Evolutionary conservation across 2,888 invertebrate genomes (phyloP).

Genomic region (Drosophila algonquin): DNA sequence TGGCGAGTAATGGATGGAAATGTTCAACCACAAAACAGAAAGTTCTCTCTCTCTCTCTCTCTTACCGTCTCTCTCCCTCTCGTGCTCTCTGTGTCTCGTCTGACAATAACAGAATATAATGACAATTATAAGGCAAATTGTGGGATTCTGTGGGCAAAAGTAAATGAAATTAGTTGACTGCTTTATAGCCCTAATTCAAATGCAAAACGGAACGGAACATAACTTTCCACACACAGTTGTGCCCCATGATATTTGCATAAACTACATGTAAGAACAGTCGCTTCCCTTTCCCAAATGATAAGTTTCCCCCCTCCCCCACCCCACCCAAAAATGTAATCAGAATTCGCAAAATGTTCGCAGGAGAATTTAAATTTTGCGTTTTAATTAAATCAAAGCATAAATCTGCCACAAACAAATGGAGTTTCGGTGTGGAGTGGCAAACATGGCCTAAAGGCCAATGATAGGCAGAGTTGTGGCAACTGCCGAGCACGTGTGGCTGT

Average conservation of each 20-base stretch:
- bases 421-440: not conserved
- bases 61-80: too few species aligned
- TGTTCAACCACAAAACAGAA: conserved; percentile 42
- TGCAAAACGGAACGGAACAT: conserved; percentile 17
- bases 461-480: not conserved
- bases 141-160: conserved; percentile 12
- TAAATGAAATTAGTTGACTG: conserved; percentile 60
- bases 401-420: conserved; percentile 39
- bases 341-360: conserved; percentile 20
- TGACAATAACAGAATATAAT: conserved; percentile 39
- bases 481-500: conserved; percentile 39
- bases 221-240: conserved; percentile 25
- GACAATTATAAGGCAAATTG: conserved; percentile 47
- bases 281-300: not conserved
- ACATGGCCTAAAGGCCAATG: conserved; percentile 24
- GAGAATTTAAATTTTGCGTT: conserved; percentile 55
- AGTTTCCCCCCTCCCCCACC: not conserved
- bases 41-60: conserved; percentile 1
- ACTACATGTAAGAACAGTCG: not conserved
- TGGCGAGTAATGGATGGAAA: conserved; percentile 9
- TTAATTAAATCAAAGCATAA: conserved; percentile 67
- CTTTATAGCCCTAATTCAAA: conserved; percentile 53
- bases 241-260: conserved; percentile 43
- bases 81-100: not conserved
- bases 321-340: conserved; percentile 35